Percentiles rank a stretch among this genome's conserved stretches.
These are phyloP conservation scores for Tor tambroides DNA, from an alignment of 2,113 vertebrate genomes.

Conservation along the genomic window DNA sequence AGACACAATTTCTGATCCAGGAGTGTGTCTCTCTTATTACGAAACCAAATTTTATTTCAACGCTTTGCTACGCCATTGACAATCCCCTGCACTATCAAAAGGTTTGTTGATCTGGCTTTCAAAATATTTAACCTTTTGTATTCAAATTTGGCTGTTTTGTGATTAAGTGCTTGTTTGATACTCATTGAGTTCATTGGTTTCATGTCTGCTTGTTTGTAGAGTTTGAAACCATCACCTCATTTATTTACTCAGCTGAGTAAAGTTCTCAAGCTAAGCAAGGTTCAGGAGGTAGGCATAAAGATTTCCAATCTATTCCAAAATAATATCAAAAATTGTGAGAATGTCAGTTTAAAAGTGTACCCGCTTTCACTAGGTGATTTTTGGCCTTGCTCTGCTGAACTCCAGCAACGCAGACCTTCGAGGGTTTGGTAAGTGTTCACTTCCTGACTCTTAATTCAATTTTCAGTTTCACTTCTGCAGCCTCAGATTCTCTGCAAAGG, in stretches of 20 bases:
- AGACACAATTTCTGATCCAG: slow-evolving; percentile 99
- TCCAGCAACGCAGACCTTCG: slow-evolving; percentile 94
- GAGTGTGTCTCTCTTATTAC: slow-evolving; percentile 98
- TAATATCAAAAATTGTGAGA: neutral
- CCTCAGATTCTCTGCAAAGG: neutral
- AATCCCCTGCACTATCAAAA: slow-evolving; percentile 99
- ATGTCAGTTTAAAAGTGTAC: neutral
- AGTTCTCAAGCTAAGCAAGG: slow-evolving; percentile 99
- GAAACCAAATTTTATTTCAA: slow-evolving; percentile 99
- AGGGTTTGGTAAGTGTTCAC: slow-evolving; percentile 88
- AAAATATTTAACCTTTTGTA: neutral
- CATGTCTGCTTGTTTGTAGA: slow-evolving; percentile 76
- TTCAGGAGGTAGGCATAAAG: slow-evolving; percentile 87
- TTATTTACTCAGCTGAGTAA: slow-evolving; percentile 98
- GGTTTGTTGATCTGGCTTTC: slow-evolving; percentile 74
- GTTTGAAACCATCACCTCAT: slow-evolving; percentile 97
- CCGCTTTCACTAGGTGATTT: slow-evolving; percentile 84
- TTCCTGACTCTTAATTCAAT: neutral
- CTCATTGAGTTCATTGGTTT: neutral
- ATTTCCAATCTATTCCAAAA: neutral
- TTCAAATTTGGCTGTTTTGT: neutral
- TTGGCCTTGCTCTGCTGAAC: slow-evolving; percentile 96
- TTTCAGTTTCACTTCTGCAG: neutral
- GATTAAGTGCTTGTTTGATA: neutral
- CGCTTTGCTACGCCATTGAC: slow-evolving; percentile 99